Evolutionary conservation across 2,797 vertebrate genomes (phyloP).

Genomic region (Rhinophrynus dorsalis): DNA sequence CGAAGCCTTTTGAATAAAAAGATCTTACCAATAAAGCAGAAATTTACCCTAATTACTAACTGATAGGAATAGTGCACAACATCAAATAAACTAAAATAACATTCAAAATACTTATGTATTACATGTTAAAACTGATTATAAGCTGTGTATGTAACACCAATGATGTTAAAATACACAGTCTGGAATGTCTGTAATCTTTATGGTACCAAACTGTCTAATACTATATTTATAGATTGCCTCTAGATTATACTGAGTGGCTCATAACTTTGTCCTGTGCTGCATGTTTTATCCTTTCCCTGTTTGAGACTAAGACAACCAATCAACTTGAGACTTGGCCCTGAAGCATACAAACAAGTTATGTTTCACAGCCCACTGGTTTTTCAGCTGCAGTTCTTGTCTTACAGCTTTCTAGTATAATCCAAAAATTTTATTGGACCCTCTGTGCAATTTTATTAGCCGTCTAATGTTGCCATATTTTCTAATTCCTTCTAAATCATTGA

Average conservation of each 20-base stretch:
- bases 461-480: not conserved
- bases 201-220: constrained; percentile 25
- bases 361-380: constrained; percentile 18
- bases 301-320: not conserved
- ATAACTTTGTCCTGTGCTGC: not conserved
- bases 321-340: not conserved
- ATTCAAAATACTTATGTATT: too few species aligned
- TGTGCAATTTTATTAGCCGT: constrained; percentile 2
- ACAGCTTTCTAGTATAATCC: not conserved
- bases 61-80: too few species aligned
- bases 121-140: not conserved
- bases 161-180: constrained; percentile 22
- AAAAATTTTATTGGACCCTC: constrained; percentile 28
- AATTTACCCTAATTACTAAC: too few species aligned
- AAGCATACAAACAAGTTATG: constrained; percentile 32
- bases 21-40: too few species aligned
- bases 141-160: constrained; percentile 2
- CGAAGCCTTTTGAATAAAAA: too few species aligned
- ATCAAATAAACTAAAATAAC: too few species aligned
- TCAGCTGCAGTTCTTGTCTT: constrained; percentile 8
- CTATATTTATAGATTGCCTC: constrained; percentile 21
- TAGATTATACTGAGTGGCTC: not conserved
- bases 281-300: not conserved
- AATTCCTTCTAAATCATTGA: not conserved
- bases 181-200: constrained; percentile 19